Percentiles rank a stretch among this genome's conserved stretches.
Evolutionary conservation across 1,140 invertebrate genomes (phyloP).

Genomic region (Zaprionus ghesquierei): DNA sequence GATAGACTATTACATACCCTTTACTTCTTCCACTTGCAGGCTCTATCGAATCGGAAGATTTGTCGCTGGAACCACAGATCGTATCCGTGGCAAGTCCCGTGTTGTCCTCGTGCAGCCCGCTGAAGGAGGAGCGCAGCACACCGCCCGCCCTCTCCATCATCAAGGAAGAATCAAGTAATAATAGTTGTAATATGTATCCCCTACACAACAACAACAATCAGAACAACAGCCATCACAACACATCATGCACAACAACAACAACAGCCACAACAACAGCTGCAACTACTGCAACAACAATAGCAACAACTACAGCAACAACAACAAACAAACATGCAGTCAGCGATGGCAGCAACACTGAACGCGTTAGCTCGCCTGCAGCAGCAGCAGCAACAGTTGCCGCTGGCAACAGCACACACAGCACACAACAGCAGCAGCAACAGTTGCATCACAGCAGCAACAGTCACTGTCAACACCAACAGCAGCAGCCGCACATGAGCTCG

Average conservation of each 20-base stretch:
- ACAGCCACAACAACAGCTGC: conserved; percentile 62
- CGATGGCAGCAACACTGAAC: conserved; percentile 52
- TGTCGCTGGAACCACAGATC: conserved; percentile 86
- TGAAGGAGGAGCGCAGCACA: conserved; percentile 84
- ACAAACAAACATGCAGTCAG: conserved; percentile 47
- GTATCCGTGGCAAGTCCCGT: conserved; percentile 82
- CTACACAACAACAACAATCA: conserved; percentile 83
- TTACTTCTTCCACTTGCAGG: conserved; percentile 84
- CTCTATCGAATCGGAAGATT: conserved; percentile 89
- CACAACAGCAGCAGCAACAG: conserved; percentile 63
- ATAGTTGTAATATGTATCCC: conserved; percentile 86
- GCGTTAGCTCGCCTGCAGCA: conserved; percentile 45
- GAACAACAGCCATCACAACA: conserved; percentile 69
- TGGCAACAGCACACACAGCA: conserved; percentile 57
- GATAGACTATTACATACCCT: conserved; percentile 6
- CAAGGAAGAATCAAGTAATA: conserved; percentile 89
- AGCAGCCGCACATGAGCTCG: conserved; percentile 62
- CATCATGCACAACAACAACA: conserved; percentile 69
- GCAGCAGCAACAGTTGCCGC: conserved; percentile 37
- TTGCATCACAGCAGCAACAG: conserved; percentile 56
- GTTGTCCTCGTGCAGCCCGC: conserved; percentile 84
- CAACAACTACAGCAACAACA: conserved; percentile 60
- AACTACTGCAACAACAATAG: conserved; percentile 57
- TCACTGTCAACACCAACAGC: conserved; percentile 72
- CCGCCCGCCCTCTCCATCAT: conserved; percentile 85